Base-by-base conservation (phyloP, 1,140 invertebrate genomes). In the Drosophila mauritiana region DNA sequence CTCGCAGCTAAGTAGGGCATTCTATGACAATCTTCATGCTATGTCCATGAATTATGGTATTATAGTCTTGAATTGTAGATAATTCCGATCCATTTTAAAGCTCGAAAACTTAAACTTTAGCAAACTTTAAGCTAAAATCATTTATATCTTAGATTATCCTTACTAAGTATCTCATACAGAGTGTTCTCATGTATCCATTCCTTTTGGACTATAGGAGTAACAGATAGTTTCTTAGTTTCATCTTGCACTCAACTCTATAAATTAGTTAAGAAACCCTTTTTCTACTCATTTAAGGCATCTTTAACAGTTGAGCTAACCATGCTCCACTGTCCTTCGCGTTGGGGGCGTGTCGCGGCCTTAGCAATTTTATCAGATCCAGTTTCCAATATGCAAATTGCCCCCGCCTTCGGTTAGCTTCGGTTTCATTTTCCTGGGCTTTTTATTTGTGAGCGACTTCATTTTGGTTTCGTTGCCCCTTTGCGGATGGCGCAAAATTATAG, bases 401-500 rank as follows among this genome's bases (percentile, higher is more conserved):
- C 73, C 73, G 49, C 45, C 73, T 45, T 39, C 43, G 36, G 62
- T 67, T 68, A 42, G 51, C 42, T 56, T 69, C 68, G 43, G 45
- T 70, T 72, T 72, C 68, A 48, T 56, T 64, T 64, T 37, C 40
- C 10, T 70, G 37, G 27, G 49, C 59, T 53, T 84, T 84, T 85
- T 81, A 81, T 65, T 79, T 76, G 67, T 76, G 68, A 78, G 64
- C 85, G 65, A 82, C 78, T 90, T 90, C 78, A 90, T 90, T 90
- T 89, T 89, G 62, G 58, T 52, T 59, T 74, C 43, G 64, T 54
- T 63, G 70, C 57, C 43, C 42, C 36, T 27, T 63, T 34, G 57
- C 13, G 81, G 68, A 84, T 84, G 80, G 69, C 57, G 74, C 80
- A 88, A 91, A 91, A 91, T 91, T 91, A 91, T 84, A 91, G 62